A percentile compares a stretch with the other conserved stretches of the same genome.
Conservation (phyloP, 2,113 vertebrate genomes). For the Pelobates fuscus region DNA sequence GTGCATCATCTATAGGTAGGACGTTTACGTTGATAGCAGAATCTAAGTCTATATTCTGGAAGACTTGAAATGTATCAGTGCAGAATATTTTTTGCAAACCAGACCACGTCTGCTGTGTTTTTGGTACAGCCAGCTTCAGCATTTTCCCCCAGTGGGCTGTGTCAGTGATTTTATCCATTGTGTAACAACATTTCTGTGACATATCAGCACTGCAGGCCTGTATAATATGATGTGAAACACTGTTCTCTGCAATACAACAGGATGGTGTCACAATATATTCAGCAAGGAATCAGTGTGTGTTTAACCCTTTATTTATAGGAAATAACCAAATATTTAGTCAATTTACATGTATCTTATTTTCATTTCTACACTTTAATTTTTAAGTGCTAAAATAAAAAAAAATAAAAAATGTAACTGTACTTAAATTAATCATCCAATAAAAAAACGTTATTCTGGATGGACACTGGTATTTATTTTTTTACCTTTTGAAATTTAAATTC, state of each 20-base stretch:
- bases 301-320: slow-evolving; percentile 89
- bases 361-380: slow-evolving; percentile 87
- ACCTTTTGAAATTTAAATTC: no score
- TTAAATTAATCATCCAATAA: slow-evolving; percentile 84
- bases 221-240: slow-evolving; percentile 30
- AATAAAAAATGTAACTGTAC: slow-evolving; percentile 80
- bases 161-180: slow-evolving; percentile 82
- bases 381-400: slow-evolving; percentile 84
- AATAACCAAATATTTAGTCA: slow-evolving; percentile 90
- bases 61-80: slow-evolving; percentile 71
- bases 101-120: neutral
- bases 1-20: slow-evolving; percentile 74
- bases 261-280: slow-evolving; percentile 39
- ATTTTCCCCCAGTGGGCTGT: slow-evolving; percentile 77
- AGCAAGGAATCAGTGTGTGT: slow-evolving; percentile 71
- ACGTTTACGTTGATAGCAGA: slow-evolving; percentile 78
- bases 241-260: slow-evolving; percentile 23
- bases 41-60: slow-evolving; percentile 77
- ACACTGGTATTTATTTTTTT: slow-evolving; percentile 12
- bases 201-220: slow-evolving; percentile 72
- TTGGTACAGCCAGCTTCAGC: slow-evolving; percentile 72
- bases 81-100: neutral
- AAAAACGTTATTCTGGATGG: slow-evolving; percentile 75
- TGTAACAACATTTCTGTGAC: slow-evolving; percentile 82
- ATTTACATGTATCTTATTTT: slow-evolving; percentile 83